Evolutionary conservation across 1,140 invertebrate species (phyloP), one percentile per base, ranked within the genome.

Genomic region (Drosophila rufa): DNA sequence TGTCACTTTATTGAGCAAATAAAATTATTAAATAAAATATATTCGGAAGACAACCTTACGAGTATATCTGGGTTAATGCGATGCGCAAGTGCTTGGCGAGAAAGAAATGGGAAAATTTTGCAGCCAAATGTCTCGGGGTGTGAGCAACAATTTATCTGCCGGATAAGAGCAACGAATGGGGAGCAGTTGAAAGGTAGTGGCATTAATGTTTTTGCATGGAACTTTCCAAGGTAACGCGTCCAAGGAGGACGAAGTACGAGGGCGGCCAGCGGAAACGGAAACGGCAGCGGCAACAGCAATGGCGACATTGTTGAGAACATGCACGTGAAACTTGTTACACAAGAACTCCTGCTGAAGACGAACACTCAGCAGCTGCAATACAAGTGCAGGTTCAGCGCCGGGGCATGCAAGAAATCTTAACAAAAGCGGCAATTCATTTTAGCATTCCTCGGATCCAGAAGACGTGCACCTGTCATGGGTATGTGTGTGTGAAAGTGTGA

Each of bases 351-450:
- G 50, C 33, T 33, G 50, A 55, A 60, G 65, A 76, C 62, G 74
- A 64, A 22, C 47, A 51, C 48, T 46, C 67, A 43, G 51, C 50
- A 70, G 58, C 57, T 67, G 75, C 56, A 76, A 7, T 50, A 48
- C 68, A 75, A 45, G 66, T 58, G 57, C 36, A 33, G 56, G 30
- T 47, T 46, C 15, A 70, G n/a, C 36, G 38, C 65, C 53, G 55
- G 61, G 69, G 82, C 82, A 74, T 87, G 76, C 79, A 80, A 77
- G 84, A 89, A 87, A 87, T 87, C 84, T 89, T 83, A 78, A 79
- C 84, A 87, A 87, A 87, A 89, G 84, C 84, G 84, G 84, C 84
- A 87, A 87, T 87, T 87, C 84, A 87, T 87, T 87, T 87, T 75
- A 89, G 74, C 77, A 87, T 87, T 87, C 82, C 67, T 80, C 55